These are phyloP conservation scores for Acheta domesticus DNA, from an alignment of 2,888 invertebrate species.

Conservation along the genomic window DNA sequence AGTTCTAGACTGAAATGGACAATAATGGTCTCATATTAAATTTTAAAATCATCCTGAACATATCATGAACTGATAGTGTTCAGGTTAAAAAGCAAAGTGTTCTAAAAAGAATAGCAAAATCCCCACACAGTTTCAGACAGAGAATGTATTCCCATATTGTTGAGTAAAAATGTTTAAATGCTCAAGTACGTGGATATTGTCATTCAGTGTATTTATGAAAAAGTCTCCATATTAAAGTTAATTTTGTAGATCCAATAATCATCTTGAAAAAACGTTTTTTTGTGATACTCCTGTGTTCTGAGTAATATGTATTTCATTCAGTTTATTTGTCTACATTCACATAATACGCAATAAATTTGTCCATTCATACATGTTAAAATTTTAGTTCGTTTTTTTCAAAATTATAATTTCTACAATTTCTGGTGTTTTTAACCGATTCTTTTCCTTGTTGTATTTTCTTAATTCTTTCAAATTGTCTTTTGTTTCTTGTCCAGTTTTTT, in stretches of 20 bases:
- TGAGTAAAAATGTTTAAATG: not conserved
- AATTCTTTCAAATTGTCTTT: too few relatives aligned
- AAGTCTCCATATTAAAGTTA: not conserved
- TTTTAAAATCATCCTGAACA: not conserved
- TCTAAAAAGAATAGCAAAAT: conserved; percentile 2
- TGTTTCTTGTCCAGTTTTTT: too few relatives aligned
- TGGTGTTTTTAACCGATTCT: too few relatives aligned
- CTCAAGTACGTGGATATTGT: not conserved
- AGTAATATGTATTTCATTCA: not conserved
- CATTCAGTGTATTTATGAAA: not conserved
- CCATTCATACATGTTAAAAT: too few relatives aligned
- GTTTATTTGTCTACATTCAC: too few relatives aligned
- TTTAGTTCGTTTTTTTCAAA: too few relatives aligned
- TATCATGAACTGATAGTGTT: not conserved
- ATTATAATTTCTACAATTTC: too few relatives aligned
- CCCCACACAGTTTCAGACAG: not conserved
- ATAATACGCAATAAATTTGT: too few relatives aligned
- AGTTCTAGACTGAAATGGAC: not conserved
- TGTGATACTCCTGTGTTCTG: not conserved
- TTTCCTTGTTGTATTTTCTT: too few relatives aligned
- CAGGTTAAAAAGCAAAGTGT: conserved; percentile 18
- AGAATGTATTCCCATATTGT: conserved; percentile 1
- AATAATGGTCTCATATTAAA: not conserved
- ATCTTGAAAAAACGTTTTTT: not conserved
- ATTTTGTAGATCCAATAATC: not conserved